Percentiles rank a stretch among this genome's conserved stretches.
Conservation (phyloP, 1,140 invertebrate genomes). For the Holcopasites calliopsidis region DNA sequence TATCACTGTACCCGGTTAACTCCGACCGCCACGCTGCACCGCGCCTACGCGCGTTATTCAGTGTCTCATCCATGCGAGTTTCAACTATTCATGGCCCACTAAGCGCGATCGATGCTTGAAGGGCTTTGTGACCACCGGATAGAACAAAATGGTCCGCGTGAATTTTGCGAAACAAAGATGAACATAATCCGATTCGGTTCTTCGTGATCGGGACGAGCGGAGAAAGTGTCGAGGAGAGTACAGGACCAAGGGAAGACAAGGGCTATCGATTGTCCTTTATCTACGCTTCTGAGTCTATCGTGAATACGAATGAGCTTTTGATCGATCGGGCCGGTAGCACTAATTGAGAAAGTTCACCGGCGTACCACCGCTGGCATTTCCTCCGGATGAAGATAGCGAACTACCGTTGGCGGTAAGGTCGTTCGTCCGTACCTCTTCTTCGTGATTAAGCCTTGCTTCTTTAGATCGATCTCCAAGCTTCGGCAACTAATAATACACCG, state of each 20-base stretch:
- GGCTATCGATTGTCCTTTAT: conserved; percentile 36
- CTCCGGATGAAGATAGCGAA: conserved; percentile 42
- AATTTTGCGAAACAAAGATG: conserved; percentile 15
- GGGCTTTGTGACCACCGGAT: conserved; percentile 35
- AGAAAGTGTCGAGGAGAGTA: conserved; percentile 4
- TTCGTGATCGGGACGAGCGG: not conserved
- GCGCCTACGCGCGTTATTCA: not conserved
- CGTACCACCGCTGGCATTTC: conserved; percentile 31
- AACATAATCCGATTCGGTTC: too few relatives aligned
- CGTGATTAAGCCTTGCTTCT: conserved; percentile 55
- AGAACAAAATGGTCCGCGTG: not conserved
- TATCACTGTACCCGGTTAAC: too few relatives aligned
- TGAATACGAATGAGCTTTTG: conserved; percentile 67
- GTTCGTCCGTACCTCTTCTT: conserved; percentile 23
- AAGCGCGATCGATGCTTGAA: conserved; percentile 33
- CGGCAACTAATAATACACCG: too few relatives aligned
- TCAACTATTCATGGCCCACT: conserved; percentile 28
- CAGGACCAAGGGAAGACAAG: not conserved
- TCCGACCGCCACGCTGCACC: not conserved
- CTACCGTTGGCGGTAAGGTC: conserved; percentile 28
- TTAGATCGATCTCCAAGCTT: not conserved
- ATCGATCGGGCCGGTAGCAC: conserved; percentile 61
- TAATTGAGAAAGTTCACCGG: conserved; percentile 68
- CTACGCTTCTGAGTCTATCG: conserved; percentile 56
- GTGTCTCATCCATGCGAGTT: conserved; percentile 15